Evolutionary conservation across 2,888 invertebrate species (phyloP), one percentile per base, ranked within the genome.

Genomic region (Hedya salicella): DNA sequence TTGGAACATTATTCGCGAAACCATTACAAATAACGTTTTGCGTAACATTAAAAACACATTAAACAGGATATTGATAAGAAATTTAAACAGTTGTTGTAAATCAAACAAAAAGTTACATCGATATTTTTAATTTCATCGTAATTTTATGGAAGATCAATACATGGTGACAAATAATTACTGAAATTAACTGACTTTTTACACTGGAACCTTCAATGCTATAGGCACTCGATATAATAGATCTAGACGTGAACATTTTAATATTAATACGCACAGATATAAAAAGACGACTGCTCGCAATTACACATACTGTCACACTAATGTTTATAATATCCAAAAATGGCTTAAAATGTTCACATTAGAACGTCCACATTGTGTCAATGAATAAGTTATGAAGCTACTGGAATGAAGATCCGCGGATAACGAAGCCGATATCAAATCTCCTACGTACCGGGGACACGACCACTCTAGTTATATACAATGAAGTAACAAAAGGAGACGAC

Each of bases 131-230:
- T 92, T 91, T 91, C 91, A 90, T 91, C 91, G 89, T 92, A 92
- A 91, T 90, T 89, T 91, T 92, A 92, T 92, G 92, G 92, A 92
- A 91, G 92, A 92, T 91, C 92, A 90, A 91, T 92, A 92, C 91
- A 92, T 89, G 89, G 88, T 92, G 92, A 91, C 89, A 89, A 89
- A 88, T 87, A 83, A 89, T 89, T 90, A 89, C 83, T 87, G 89
- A 91, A 91, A 89, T 88, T 81, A 88, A 88, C 88, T 86, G 91
- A 90, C 87, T 91, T 91, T 91, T 87, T 91, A 92, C 91, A 92
- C 81, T 90, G 89, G 87, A 91, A 89, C 83, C 82, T 83, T 88
- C 90, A 91, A 89, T 89, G 89, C 91, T 91, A 91, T 91, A 92
- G 92, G 92, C 92, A 92, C 91, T 92, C 92, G 84, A 89, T 91